Evolutionary conservation across 1,140 invertebrate species (phyloP), one percentile per base, ranked within the genome.

Genomic region (Papilio glaucus): DNA sequence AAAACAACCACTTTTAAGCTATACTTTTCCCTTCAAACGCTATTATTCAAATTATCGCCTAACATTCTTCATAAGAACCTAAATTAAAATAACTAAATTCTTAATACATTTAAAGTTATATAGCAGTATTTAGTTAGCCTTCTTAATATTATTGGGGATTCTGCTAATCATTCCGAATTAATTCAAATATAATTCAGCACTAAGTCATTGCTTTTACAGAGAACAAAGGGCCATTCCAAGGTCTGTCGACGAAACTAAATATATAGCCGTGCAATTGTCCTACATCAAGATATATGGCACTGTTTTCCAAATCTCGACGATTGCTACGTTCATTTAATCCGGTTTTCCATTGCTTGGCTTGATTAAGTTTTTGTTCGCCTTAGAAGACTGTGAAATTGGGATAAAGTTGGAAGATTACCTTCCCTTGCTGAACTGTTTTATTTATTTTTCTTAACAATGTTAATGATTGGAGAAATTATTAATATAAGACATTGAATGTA

Each of bases 171-270:
- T 62, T 62, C 9, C 26, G 39, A 37, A 67, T 41, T 42, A 29
- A 49, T 69, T 69, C 42, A 37, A 9, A 29, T 62, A 62, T 15
- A 62, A 62, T 38, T 62, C 13, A 62, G 26, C 15, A 53, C 24
- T 69, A 38, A 63, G 61, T 49, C 42, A 53, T 33, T 69, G 26
- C 24, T 53, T 53, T 24, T 53, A 21, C 18, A 18, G 65, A 45
- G 67, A 69, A 69, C 67, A 69, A 69, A 69, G 45, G 67, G 67
- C 49, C 67, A 29, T 53, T 69, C 12, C 33, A 49, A 68, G 41
- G 42, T 45, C 67, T 69, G 67, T 69, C 67, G 67, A 49, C 42
- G 67, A 69, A 69, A 69, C 67, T 69, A 69, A 69, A 69, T 69
- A 69, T 69, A 69, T 69, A 69, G 67, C 42, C 37, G 13, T 69